Evolutionary conservation across 2,113 vertebrate genomes (phyloP), one percentile per base, ranked within the genome.

Genomic region (Myrmophylax atrothorax): DNA sequence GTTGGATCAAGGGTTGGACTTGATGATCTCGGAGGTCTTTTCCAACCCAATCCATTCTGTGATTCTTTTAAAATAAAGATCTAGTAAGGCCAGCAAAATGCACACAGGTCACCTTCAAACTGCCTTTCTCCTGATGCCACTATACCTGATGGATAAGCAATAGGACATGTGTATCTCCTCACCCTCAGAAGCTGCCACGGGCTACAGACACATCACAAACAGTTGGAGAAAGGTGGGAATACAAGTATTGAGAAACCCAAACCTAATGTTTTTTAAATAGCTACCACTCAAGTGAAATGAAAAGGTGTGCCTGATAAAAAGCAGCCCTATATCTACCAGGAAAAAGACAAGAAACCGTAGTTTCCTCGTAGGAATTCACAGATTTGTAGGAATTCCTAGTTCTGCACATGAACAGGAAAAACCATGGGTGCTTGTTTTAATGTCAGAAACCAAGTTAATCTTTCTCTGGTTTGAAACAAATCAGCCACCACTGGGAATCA

Each of bases 381-480:
- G 11, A 28, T 18, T 49, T 25, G 14, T 7, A 46, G 59, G 47
- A 63, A 66, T 33, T 42, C 37, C 35, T 0, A 76, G 63, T 62
- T 26, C n/a, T 22, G 40, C 63, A 64, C 7, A 12, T 2, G 22
- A 55, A 52, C 24, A 66, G 52, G 49, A 62, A 66, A 28, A 91
- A 23, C 17, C 10, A 23, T 0, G 8, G 16, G 47, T 63, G 31
- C 50, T 50, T n/a, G 31, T 19, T 69, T 86, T 84, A 77, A 49
- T 0, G 2, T 8, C 22, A 37, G 35, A 88, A 77, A 86, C 4
- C 0, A 0, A 73, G 22, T n/a, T 77, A 46, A 88, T 52, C 38
- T 31, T 88, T 35, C 64, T 64, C 35, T 74, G 44, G 38, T 72
- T 88, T 92, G 75, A 89, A 92, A 84, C 40, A 88, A 40, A 76